phyloP scores from a whole-genome alignment of 2,888 invertebrate species.

The Ernsta delagoae region DNA sequence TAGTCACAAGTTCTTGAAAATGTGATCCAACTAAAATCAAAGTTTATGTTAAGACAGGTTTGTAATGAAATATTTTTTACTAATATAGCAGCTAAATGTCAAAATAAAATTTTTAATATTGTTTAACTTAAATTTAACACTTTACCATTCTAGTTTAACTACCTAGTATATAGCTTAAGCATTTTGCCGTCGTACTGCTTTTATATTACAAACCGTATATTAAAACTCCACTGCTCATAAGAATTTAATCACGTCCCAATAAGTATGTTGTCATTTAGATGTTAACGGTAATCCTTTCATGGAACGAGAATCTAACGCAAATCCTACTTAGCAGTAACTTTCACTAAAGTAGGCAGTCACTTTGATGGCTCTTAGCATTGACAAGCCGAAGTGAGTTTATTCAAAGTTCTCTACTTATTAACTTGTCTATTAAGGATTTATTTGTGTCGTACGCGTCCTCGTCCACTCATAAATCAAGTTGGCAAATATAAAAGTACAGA shows the following conservation, averaged over 20 bases:
- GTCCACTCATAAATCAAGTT: constrained; percentile 47
- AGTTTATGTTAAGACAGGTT: too few relatives aligned
- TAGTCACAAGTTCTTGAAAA: not conserved
- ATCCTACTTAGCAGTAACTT: constrained; percentile 82
- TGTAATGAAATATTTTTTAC: too few relatives aligned
- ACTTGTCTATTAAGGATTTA: constrained; percentile 78
- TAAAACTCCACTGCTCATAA: not conserved
- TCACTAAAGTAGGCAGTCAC: constrained; percentile 78
- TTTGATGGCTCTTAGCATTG: constrained; percentile 78
- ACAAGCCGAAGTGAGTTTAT: constrained; percentile 75
- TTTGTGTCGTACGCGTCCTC: constrained; percentile 60
- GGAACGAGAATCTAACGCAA: constrained; percentile 74
- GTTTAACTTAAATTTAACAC: too few relatives aligned
- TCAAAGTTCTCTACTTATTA: constrained; percentile 80
- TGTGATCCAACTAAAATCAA: not conserved
- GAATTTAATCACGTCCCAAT: not conserved
- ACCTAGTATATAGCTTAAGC: too few relatives aligned
- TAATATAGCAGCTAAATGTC: too few relatives aligned
- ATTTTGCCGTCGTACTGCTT: too few relatives aligned
- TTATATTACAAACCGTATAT: not conserved
- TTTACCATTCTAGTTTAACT: too few relatives aligned
- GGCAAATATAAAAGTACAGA: constrained; percentile 53
- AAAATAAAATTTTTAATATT: too few relatives aligned
- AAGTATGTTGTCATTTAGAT: constrained; percentile 69
- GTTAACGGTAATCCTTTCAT: constrained; percentile 71